A percentile compares a stretch with the other conserved stretches of the same genome.
These are phyloP conservation scores for Amazona ochrocephala DNA, from an alignment of 2,797 vertebrate species.

Conservation along the genomic window DNA sequence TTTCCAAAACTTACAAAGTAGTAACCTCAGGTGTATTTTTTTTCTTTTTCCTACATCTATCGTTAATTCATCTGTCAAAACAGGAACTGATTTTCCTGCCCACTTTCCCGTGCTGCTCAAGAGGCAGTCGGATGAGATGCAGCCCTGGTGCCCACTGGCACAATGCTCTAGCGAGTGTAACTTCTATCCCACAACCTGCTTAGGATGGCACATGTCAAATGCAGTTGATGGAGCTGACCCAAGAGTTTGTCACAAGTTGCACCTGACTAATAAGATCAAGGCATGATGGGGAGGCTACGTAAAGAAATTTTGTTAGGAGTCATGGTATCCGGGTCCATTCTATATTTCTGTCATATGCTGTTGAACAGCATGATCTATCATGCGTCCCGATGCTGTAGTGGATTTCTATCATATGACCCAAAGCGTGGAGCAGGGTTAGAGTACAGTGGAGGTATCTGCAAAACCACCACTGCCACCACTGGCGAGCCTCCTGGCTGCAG, in stretches of 20 bases:
- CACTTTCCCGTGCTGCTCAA: accelerated
- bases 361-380: accelerated
- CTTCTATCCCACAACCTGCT: accelerated
- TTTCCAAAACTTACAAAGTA: not conserved
- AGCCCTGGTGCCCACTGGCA: accelerated
- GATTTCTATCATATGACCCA: not conserved
- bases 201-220: too few species aligned
- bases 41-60: not conserved
- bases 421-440: not conserved
- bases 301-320: not conserved
- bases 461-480: not conserved
- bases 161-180: accelerated
- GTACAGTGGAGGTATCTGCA: not conserved
- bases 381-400: accelerated
- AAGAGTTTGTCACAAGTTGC: not conserved
- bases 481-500: accelerated
- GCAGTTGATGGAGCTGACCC: not conserved
- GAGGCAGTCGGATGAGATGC: not conserved
- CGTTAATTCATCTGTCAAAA: not conserved
- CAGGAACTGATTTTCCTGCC: not conserved
- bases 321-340: not conserved
- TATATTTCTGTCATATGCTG: not conserved
- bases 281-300: not conserved
- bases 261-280: not conserved
- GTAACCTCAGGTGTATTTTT: not conserved